Conservation (phyloP, 2,888 invertebrate species). For the Sinhomidia bicolor region DNA sequence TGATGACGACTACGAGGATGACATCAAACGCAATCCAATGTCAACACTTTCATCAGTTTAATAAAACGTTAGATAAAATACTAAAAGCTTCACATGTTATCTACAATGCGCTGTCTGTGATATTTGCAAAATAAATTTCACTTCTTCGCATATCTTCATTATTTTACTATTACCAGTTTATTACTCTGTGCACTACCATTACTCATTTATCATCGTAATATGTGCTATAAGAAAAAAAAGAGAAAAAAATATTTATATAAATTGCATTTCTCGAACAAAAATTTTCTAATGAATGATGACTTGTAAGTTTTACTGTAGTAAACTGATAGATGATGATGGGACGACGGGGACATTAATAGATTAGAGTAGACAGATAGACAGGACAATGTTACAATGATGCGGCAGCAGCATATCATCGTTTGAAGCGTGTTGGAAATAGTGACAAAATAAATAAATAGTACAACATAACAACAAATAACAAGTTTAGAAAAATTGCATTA, state of each 20-base stretch:
- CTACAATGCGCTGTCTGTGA: neutral
- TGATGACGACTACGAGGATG: neutral
- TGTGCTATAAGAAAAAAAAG: no score
- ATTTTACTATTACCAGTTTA: neutral
- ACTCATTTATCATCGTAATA: conserved; percentile 30
- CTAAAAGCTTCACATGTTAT: neutral
- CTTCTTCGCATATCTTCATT: neutral
- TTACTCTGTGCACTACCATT: neutral
- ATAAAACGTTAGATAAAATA: neutral
- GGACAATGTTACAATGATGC: conserved; percentile 3
- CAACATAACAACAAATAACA: neutral
- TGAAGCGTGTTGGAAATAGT: neutral
- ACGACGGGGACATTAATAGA: neutral
- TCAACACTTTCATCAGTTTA: conserved; percentile 59
- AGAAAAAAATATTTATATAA: neutral
- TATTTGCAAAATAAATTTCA: neutral
- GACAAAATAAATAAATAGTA: conserved; percentile 7
- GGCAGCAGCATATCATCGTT: no score
- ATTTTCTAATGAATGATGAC: conserved; percentile 42
- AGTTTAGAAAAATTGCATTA: neutral
- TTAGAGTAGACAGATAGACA: neutral
- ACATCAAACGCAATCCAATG: conserved; percentile 28
- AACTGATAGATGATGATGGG: neutral
- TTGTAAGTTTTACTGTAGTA: neutral
- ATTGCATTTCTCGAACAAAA: conserved; percentile 9